phyloP scores from a whole-genome alignment of 2,888 invertebrate species.

The Agrochola circellaris region DNA sequence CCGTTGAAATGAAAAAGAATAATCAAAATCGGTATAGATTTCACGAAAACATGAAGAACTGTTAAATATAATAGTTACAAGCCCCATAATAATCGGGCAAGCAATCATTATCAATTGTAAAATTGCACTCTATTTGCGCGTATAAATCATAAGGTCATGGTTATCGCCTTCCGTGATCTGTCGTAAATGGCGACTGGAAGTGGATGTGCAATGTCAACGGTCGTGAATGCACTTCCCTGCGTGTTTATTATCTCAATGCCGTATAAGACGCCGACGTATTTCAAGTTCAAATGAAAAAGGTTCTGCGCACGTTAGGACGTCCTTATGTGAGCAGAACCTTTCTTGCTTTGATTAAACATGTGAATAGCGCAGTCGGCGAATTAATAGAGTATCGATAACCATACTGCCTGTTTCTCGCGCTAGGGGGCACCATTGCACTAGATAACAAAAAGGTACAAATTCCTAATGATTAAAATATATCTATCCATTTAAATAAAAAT shows the following conservation, averaged over 20 bases:
- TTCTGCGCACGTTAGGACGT: no score
- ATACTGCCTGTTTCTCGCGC: background rate
- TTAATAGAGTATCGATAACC: background rate
- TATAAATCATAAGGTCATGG: conserved; percentile 17
- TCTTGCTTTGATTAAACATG: background rate
- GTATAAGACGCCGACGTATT: background rate
- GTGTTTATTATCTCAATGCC: conserved; percentile 6
- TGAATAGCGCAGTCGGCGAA: no score
- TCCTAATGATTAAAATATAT: no score
- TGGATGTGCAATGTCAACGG: conserved; percentile 19
- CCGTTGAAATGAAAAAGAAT: background rate
- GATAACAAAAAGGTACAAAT: no score
- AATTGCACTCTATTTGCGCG: conserved; percentile 8
- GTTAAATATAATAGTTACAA: background rate
- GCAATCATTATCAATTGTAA: conserved; percentile 3
- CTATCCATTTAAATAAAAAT: background rate
- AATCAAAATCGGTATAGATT: background rate
- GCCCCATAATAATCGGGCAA: background rate
- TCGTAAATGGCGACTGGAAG: conserved; percentile 22
- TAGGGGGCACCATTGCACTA: no score
- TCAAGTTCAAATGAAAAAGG: background rate
- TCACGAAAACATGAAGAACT: background rate
- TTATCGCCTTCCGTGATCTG: conserved; percentile 24
- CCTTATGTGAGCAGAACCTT: background rate
- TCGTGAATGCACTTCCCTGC: background rate